phyloP scores from a whole-genome alignment of 2,888 invertebrate genomes.

The Aleiodes testaceus region DNA sequence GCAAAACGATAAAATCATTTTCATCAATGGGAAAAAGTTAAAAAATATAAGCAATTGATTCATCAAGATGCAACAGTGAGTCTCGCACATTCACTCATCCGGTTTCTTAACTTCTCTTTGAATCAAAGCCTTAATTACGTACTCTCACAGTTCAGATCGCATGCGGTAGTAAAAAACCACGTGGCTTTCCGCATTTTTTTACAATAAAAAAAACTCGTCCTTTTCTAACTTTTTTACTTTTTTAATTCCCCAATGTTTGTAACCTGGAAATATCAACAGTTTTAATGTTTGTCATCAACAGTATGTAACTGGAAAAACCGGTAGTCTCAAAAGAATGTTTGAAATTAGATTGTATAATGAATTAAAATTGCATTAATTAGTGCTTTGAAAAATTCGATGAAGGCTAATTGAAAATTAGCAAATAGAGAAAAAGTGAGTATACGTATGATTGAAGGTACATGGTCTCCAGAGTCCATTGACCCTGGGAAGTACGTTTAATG shows the following conservation, averaged over 20 bases:
- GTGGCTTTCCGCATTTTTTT: conserved; percentile 13
- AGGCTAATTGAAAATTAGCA: conserved; percentile 9
- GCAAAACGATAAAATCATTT: neutral
- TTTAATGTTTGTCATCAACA: conserved; percentile 6
- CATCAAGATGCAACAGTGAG: conserved; percentile 1
- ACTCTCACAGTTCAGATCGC: neutral
- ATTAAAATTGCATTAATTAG: conserved; percentile 32
- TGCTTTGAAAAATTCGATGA: conserved; percentile 16
- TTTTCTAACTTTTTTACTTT: neutral
- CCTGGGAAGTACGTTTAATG: conserved; percentile 24
- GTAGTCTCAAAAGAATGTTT: neutral
- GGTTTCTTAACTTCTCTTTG: conserved; percentile 9
- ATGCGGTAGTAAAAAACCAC: conserved; percentile 27
- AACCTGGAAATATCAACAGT: conserved; percentile 8
- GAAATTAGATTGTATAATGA: conserved; percentile 19
- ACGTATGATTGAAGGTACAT: conserved; percentile 8
- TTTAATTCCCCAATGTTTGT: neutral
- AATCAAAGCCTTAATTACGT: neutral
- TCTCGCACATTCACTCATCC: conserved; percentile 29
- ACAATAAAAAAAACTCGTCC: neutral
- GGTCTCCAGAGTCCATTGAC: conserved; percentile 23
- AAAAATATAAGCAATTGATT: conserved; percentile 6
- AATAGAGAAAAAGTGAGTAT: neutral
- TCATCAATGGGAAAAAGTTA: neutral
- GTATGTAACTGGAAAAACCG: conserved; percentile 3